Percentiles rank a stretch among this genome's conserved stretches.
These are phyloP conservation scores for Tribolium madens DNA, from an alignment of 1,140 invertebrate species.

Conservation along the genomic window DNA sequence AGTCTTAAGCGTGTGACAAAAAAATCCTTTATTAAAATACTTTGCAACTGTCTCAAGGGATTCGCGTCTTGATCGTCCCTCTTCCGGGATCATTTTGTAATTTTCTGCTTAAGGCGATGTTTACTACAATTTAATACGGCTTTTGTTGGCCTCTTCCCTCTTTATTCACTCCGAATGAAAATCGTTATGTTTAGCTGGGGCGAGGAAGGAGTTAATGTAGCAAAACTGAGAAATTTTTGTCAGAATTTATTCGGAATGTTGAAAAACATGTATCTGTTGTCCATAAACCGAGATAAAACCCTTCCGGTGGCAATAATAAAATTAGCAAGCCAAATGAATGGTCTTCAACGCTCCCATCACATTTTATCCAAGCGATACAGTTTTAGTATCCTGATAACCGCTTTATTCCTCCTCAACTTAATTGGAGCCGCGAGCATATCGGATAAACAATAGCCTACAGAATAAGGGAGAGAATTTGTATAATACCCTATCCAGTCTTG, in stretches of 20 bases:
- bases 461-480: conserved; percentile 56
- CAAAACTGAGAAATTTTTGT: no score
- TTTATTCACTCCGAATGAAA: conserved; percentile 31
- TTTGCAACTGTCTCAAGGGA: conserved; percentile 52
- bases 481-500: conserved; percentile 52
- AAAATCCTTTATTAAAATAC: conserved; percentile 59
- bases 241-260: not conserved
- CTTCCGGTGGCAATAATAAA: conserved; percentile 43
- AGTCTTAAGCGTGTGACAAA: conserved; percentile 55
- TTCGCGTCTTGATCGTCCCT: conserved; percentile 26
- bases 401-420: conserved; percentile 40
- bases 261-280: not conserved
- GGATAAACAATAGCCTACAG: conserved; percentile 48
- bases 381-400: conserved; percentile 50
- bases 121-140: conserved; percentile 50
- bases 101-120: conserved; percentile 53
- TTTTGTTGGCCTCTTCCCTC: conserved; percentile 15
- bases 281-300: conserved; percentile 47
- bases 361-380: conserved; percentile 42
- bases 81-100: conserved; percentile 52
- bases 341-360: conserved; percentile 46
- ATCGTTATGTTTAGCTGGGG: conserved; percentile 22
- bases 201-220: not conserved
- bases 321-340: conserved; percentile 50
- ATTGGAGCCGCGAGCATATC: conserved; percentile 36